Conservation (phyloP, 2,113 vertebrate species). For the Rhodinocichla rosea region DNA sequence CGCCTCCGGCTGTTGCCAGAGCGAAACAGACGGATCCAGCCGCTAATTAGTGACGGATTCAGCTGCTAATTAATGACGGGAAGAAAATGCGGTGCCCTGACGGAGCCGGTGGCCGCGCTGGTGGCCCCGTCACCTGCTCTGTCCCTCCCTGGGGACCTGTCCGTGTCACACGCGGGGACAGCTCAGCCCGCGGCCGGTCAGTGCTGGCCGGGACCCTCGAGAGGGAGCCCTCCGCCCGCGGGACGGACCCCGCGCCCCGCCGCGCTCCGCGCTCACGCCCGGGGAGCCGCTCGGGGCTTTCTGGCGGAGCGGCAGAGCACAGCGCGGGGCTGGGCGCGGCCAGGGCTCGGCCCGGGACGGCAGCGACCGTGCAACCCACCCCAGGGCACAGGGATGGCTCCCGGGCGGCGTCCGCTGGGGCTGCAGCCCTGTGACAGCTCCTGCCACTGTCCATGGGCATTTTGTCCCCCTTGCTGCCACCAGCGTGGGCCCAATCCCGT, state of each 20-base stretch:
- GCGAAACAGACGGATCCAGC: background rate
- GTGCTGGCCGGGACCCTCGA: background rate
- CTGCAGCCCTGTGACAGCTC: background rate
- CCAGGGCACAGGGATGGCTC: background rate
- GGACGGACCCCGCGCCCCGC: background rate
- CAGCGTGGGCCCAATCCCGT: fast-evolving
- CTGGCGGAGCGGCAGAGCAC: fast-evolving
- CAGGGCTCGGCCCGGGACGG: background rate
- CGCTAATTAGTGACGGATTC: background rate
- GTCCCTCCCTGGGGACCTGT: background rate
- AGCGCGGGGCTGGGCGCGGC: background rate
- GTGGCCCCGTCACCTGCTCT: background rate
- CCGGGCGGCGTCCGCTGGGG: fast-evolving
- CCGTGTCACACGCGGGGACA: background rate
- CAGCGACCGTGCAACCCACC: background rate
- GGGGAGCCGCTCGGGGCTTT: background rate
- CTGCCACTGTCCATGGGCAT: fast-evolving
- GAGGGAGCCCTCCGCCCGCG: conserved; percentile 18
- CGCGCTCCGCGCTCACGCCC: background rate
- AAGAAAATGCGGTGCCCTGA: background rate
- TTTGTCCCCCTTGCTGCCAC: background rate
- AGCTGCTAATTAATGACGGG: background rate
- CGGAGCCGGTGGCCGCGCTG: background rate
- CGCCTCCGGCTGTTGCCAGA: background rate
- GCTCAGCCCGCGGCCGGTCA: background rate